Conservation (phyloP, 2,113 vertebrate genomes). For the Hypanus sabinus region DNA sequence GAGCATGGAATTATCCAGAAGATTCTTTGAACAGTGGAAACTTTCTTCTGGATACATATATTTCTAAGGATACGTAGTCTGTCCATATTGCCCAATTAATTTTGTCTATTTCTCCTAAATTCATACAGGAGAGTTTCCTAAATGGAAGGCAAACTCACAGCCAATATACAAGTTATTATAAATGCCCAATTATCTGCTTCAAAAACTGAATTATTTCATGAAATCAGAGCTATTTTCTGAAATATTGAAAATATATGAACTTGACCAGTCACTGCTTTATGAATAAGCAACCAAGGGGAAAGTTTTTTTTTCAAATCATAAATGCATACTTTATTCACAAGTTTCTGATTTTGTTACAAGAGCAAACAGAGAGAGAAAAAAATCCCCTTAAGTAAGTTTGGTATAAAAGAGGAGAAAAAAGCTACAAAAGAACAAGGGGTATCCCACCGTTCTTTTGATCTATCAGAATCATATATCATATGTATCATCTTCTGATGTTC, state of each 20-base stretch:
- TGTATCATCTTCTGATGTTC: neutral
- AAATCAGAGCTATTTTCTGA: constrained; percentile 1
- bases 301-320: neutral
- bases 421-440: neutral
- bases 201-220: constrained; percentile 18
- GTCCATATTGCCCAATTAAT: constrained; percentile 8
- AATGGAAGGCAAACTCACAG: constrained; percentile 25
- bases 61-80: neutral
- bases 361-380: neutral
- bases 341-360: constrained; percentile 19
- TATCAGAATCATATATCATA: neutral
- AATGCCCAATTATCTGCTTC: constrained; percentile 28
- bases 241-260: constrained; percentile 30
- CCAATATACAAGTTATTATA: constrained; percentile 30
- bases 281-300: constrained; percentile 14
- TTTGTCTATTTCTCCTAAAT: neutral
- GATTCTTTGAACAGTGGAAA: constrained; percentile 14
- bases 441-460: neutral
- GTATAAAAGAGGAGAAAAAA: neutral
- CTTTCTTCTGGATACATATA: neutral
- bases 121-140: constrained; percentile 17
- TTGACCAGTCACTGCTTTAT: neutral
- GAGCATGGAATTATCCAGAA: neutral
- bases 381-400: neutral
- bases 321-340: neutral